Conservation (phyloP, 1,140 invertebrate genomes). For the Neotoxoptera formosana region DNA sequence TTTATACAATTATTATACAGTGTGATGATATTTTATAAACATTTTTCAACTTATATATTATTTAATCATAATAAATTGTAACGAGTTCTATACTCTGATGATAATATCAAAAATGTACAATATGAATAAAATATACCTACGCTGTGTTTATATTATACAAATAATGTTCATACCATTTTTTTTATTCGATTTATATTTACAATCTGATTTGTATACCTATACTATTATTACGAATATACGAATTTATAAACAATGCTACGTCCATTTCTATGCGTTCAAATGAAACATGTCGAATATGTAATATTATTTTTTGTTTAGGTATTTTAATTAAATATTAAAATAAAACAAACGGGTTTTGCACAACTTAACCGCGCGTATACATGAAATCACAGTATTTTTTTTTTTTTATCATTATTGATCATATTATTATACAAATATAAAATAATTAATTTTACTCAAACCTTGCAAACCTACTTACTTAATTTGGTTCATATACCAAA, state of each 20-base stretch:
- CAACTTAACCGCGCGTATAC: not conserved
- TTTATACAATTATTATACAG: not conserved
- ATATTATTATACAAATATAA: not conserved
- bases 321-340: not conserved
- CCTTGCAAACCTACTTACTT: not conserved
- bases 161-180: not conserved
- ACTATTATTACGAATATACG: not conserved
- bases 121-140: not conserved
- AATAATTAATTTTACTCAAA: not conserved
- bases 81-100: not conserved
- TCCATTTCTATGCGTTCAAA: not conserved
- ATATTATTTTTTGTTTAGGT: not conserved
- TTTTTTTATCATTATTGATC: not conserved
- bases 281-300: no score
- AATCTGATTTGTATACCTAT: not conserved
- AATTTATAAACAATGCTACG: not conserved
- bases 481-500: not conserved
- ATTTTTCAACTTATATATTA: not conserved
- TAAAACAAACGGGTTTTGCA: not conserved
- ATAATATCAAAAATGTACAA: not conserved
- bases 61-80: not conserved
- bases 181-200: not conserved
- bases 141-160: not conserved
- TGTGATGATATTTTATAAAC: not conserved
- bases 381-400: not conserved